Evolutionary conservation across 2,113 vertebrate species (phyloP), one percentile per base, ranked within the genome.

Genomic region (Oryzias woworae): DNA sequence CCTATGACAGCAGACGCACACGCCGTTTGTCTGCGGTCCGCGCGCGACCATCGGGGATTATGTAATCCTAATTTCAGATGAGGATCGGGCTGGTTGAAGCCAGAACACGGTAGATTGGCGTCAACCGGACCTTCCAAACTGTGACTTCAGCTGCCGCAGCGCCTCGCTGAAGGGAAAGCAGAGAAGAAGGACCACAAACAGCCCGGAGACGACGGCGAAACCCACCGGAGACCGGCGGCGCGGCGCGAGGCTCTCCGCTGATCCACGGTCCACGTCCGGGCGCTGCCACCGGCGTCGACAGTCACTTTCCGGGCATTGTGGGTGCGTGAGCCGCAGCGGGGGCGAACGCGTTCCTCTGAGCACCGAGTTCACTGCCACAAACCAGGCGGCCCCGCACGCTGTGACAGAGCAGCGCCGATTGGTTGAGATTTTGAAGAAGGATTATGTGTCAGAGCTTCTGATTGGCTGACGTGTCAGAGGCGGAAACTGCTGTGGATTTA

Each of bases 211-310:
- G 22, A 50, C 46, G 59, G 53, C 77, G 52, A 85, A 64, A 89
- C 90, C 67, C 70, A 92, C 90, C 90, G 72, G 85, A 75, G 58
- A 69, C 61, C 63, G 71, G 61, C 55, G 83, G 77, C 47, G 71
- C 71, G 65, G 59, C 61, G 48, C 83, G 36, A 65, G 62, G 83
- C 63, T 62, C 50, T 71, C 61, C 52, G 36, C 50, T 18, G 48
- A 42, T 53, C 50, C 67, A 53, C 49, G 4, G 54, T 44, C 20
- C 10, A n/a, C 12, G 47, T 68, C 58, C 43, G 54, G 66, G 58
- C 71, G 59, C 69, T 69, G 66, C 50, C 16, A 45, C 53, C 72
- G 79, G 51, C 53, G 48, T 42, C 56, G 22, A 10, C 24, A 22
- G 10, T 77, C 74, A 80, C 76, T 77, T 69, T 67, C 52, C 47